Conservation (phyloP, 2,888 invertebrate species). For the Drosophila incognita region DNA sequence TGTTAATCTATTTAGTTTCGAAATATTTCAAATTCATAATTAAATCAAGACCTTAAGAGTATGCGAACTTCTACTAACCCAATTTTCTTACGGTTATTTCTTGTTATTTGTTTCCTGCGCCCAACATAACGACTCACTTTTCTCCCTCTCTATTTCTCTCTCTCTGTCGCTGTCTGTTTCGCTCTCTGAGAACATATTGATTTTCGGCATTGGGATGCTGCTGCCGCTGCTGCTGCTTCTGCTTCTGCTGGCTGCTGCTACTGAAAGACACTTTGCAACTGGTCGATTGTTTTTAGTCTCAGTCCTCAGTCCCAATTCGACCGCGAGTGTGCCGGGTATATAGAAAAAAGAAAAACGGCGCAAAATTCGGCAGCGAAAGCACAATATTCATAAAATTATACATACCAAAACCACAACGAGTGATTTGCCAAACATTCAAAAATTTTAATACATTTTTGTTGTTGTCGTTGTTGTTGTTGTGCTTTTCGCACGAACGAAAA, state of each 20-base stretch:
- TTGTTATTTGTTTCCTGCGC: background rate
- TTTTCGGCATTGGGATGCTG: constrained; percentile 72
- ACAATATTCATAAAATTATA: constrained; percentile 71
- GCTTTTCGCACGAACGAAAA: constrained; percentile 39
- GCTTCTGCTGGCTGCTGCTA: constrained; percentile 60
- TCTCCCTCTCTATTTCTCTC: background rate
- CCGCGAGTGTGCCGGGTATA: constrained; percentile 57
- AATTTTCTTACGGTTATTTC: background rate
- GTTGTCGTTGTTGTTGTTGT: constrained; percentile 40
- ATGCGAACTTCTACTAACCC: background rate
- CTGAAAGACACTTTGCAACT: constrained; percentile 65
- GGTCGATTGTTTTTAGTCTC: constrained; percentile 38
- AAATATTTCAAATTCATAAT: background rate
- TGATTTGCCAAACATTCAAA: constrained; percentile 73
- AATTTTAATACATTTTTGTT: constrained; percentile 34
- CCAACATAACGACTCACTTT: constrained; percentile 14
- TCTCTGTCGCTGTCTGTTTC: background rate
- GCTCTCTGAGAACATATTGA: constrained; percentile 48
- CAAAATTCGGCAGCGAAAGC: constrained; percentile 28
- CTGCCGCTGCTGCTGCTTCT: constrained; percentile 47
- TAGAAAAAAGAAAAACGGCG: constrained; percentile 4
- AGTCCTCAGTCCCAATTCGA: constrained; percentile 65
- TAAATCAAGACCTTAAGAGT: background rate
- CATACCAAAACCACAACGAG: constrained; percentile 54
- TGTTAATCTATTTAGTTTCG: background rate